Evolutionary conservation across 2,113 vertebrate species (phyloP), one percentile per base, ranked within the genome.

Genomic region (Myanophis thanlyinensis): DNA sequence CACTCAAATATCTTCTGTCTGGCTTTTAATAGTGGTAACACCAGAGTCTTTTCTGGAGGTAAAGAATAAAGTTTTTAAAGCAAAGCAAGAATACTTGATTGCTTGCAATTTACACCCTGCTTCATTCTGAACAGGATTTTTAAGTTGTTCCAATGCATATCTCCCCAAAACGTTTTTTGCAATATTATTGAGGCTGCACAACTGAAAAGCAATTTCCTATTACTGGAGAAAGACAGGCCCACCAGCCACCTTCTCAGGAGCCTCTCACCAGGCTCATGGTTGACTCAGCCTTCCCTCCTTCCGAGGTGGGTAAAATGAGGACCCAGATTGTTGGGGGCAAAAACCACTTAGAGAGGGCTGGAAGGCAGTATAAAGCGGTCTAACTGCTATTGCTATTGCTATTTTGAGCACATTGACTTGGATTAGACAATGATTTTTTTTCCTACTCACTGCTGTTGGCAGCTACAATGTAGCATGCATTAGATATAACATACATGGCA

Each of bases 1-100:
- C 98, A 99, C 94, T 99, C 99, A 49, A 99, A 99, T 95, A 99
- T 99, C 96, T 99, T 99, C 97, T 99, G 99, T 93, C 97, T 99
- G 12, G 99, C 99, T 93, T 99, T 99, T 94, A 99, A 99, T 98
- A 99, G 99, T 95, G 98, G 98, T 88, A 99, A 99, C 97, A 99
- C 97, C 0, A 98, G 98, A 94, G 98, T 99, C 54, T 99, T 99
- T 96, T 99, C 99, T 95, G 99, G 99, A 95, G 99, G 99, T 99
- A 96, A 98, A 97, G 56, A 91, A 89, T 73, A 48, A 96, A 94
- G 40, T 30, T 53, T 90, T 85, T 15, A 85, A 56, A 85, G 52
- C n/a, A 53, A 47, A 18, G 12, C 35, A 56, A 47, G 18, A 15
- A 48, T 30, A 85, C 73, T 3, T 67, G 62, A 67, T 67, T 40